Percentiles rank a stretch among this genome's conserved stretches.
phyloP scores from a whole-genome alignment of 2,113 vertebrate species.

The Tetrax tetrax region DNA sequence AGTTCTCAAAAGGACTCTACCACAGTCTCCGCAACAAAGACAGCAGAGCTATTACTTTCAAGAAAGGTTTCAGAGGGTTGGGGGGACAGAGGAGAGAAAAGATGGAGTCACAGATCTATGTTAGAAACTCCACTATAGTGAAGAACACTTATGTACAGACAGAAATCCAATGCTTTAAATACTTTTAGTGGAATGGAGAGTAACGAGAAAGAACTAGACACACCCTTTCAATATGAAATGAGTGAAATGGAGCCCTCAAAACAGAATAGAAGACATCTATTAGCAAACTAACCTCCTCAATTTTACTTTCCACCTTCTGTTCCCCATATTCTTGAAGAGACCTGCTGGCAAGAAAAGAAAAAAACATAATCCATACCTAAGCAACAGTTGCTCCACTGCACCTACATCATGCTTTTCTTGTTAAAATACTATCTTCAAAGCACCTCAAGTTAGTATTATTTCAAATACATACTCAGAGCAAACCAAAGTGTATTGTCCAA shows the following conservation, averaged over 20 bases:
- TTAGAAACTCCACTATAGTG: neutral
- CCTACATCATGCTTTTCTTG: neutral
- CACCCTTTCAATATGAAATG: neutral
- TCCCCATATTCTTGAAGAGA: slow-evolving; percentile 91
- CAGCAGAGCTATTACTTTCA: neutral
- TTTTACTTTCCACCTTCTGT: slow-evolving; percentile 89
- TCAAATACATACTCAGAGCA: neutral
- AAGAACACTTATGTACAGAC: neutral
- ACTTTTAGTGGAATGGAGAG: neutral
- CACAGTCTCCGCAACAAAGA: neutral
- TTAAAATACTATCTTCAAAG: neutral
- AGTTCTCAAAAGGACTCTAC: neutral
- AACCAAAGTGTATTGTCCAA: neutral
- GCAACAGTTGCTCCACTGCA: neutral
- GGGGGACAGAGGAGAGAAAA: no score
- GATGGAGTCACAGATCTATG: neutral
- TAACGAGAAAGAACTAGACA: neutral
- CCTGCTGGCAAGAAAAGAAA: slow-evolving; percentile 68
- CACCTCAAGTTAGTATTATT: neutral
- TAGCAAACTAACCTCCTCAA: slow-evolving; percentile 88
- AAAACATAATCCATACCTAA: neutral
- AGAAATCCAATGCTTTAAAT: neutral
- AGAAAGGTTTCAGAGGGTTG: neutral
- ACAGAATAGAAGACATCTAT: neutral
- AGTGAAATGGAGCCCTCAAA: neutral